Evolutionary conservation across 2,113 vertebrate genomes (phyloP), one percentile per base, ranked within the genome.

Genomic region (Mesembrinibis cayennensis): DNA sequence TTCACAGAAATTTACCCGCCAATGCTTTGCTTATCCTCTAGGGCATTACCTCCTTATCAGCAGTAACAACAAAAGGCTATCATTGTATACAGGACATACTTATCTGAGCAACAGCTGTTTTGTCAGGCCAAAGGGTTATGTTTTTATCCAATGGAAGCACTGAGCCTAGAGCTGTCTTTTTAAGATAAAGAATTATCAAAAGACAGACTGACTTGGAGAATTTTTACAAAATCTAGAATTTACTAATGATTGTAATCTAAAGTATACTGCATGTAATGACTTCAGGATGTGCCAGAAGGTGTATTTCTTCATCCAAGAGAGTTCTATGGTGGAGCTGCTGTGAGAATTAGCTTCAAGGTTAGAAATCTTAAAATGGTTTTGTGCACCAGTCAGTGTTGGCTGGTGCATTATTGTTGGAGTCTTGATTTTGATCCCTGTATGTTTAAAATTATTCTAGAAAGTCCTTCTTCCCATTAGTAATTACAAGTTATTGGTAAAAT

Each of bases 101-200:
- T 96, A 95, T 87, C 93, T 91, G 62, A 49, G 49, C 40, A 95
- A 71, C 83, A 92, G 69, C 62, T 84, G 65, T 16, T 44, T 91
- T 89, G 83, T 62, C 49, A 89, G 70, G 44, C 47, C 77, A 92
- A 47, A 94, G 49, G 89, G 86, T 83, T 90, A 83, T 22, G 42
- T 85, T 93, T 95, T 84, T 65, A 74, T 63, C 81, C 91, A 87
- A 34, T 76, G 26, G 56, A 96, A 91, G 67, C 55, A 77, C 36
- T 73, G 70, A 95, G 71, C 52, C 87, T 91, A 45, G 40, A 87
- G 87, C 87, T 85, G 70, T 62, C 58, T 95, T 79, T 70, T 42
- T 42, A 85, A 95, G 91, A 96, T 95, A 96, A 95, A 78, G 49
- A 87, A 56, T 93, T 95, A 79, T 82, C 61, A 67, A 61, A 96